Evolutionary conservation across 2,888 invertebrate genomes (phyloP).

Genomic region (Xestoiulus laeticollis): DNA sequence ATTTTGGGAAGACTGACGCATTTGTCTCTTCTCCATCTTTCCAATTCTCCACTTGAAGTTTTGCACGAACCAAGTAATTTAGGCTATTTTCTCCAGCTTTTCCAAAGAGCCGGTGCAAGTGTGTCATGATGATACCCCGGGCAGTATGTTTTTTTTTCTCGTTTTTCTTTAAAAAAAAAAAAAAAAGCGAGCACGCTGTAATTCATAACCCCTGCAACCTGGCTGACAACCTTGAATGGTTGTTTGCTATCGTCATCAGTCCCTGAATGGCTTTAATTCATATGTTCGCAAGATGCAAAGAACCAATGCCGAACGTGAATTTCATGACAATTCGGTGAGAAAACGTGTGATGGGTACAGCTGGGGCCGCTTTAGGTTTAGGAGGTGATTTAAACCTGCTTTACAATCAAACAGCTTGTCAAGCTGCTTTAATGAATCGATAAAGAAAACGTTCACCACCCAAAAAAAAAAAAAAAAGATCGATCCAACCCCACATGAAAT

Average conservation of each 20-base stretch:
- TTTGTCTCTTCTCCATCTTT: too few relatives aligned
- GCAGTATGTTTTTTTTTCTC: background rate
- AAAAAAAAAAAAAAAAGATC: background rate
- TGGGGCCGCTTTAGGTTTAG: background rate
- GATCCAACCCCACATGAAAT: background rate
- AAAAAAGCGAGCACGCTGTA: background rate
- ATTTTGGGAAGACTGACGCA: too few relatives aligned
- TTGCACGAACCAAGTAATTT: background rate
- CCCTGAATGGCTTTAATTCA: background rate
- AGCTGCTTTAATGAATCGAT: background rate
- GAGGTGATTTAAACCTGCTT: background rate
- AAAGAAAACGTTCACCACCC: too few relatives aligned
- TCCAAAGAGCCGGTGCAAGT: background rate
- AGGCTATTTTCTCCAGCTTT: background rate
- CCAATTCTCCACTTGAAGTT: background rate
- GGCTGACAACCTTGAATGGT: background rate
- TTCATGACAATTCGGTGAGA: background rate
- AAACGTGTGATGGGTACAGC: background rate
- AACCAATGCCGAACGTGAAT: background rate
- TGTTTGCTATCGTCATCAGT: background rate
- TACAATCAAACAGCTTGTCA: background rate
- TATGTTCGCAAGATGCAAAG: background rate
- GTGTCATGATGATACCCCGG: background rate
- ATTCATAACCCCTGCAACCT: constrained; percentile 19
- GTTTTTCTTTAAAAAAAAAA: background rate